Base-by-base conservation (phyloP, 2,888 invertebrate genomes). In the Metopia argyrocephala region DNA sequence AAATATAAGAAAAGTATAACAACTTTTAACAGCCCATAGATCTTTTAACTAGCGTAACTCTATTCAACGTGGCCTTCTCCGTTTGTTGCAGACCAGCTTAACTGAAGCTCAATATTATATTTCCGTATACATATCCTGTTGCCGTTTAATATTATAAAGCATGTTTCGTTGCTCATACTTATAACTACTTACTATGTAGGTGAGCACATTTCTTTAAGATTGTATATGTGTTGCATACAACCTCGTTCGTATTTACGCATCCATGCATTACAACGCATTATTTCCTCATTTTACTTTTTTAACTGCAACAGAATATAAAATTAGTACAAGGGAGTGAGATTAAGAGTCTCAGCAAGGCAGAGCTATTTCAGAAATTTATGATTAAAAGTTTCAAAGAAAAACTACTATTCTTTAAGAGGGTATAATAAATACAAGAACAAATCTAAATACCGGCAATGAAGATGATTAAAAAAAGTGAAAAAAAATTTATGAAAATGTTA, bases 291-390 rank as follows among this genome's bases (percentile, higher is more conserved):
- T 56, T 27, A 25, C 56, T 52, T 57, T 59, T 75, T 18, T n/a
- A 31, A 56, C 70, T 64, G 46, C 69, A 69, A 54, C n/a, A 62
- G 57, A 65, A 70, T 52, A 61, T 12, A 66, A 65, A 59, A 71
- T 61, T 52, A 66, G 65, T 54, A 52, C 45, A 66, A 71, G 15
- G 27, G 46, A 71, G 54, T 74, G 46, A 71, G 54, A 69, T 81
- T 81, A 74, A 78, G 74, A n/a, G n/a, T n/a, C 78, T 81, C 61
- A 78, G 74, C 76, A 66, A 78, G 74, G 73, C 76, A 64, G 80
- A 76, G 80, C 69, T 81, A 74, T 74, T 81, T 81, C 74, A 74
- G 48, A 81, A 78, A 81, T 81, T 81, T 81, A 81, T 81, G 76
- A 78, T 78, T 78, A 74, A 74, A 78, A 70, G 59, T 81, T 78